Conservation (phyloP, 2,888 invertebrate species). For the Strigamia maritima region DNA sequence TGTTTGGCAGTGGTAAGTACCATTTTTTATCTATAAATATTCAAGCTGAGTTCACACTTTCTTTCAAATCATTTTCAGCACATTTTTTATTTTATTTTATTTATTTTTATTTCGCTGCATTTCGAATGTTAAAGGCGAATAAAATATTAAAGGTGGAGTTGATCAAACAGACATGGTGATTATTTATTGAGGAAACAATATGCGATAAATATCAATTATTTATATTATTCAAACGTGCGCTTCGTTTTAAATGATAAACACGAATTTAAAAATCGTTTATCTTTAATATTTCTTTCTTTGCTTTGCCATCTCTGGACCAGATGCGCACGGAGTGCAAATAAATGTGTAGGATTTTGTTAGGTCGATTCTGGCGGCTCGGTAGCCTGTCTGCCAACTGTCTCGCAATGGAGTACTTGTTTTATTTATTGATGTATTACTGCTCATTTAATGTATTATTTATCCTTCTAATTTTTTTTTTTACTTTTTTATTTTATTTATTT, state of each 20-base stretch:
- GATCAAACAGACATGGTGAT: neutral
- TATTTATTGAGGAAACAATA: conserved; percentile 7
- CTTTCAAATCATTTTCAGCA: neutral
- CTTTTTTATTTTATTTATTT: neutral
- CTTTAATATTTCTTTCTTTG: neutral
- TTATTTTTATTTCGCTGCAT: neutral
- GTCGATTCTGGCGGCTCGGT: conserved; percentile 17
- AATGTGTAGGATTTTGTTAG: conserved; percentile 9
- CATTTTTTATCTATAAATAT: neutral
- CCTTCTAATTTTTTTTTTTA: neutral
- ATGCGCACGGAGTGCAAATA: conserved; percentile 15
- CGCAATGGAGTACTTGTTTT: conserved; percentile 13
- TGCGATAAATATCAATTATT: neutral
- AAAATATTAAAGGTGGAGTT: neutral
- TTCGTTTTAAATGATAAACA: neutral
- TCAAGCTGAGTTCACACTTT: neutral
- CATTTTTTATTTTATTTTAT: neutral
- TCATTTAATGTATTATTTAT: conserved; percentile 21
- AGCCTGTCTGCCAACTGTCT: conserved; percentile 27
- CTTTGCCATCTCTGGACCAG: neutral
- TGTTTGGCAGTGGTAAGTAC: conserved; percentile 41
- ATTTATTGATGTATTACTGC: conserved; percentile 10
- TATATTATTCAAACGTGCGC: neutral
- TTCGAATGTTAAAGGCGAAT: neutral
- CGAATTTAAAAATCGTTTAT: neutral